phyloP scores from a whole-genome alignment of 2,888 invertebrate species.

The Eubasilissa splendida region DNA sequence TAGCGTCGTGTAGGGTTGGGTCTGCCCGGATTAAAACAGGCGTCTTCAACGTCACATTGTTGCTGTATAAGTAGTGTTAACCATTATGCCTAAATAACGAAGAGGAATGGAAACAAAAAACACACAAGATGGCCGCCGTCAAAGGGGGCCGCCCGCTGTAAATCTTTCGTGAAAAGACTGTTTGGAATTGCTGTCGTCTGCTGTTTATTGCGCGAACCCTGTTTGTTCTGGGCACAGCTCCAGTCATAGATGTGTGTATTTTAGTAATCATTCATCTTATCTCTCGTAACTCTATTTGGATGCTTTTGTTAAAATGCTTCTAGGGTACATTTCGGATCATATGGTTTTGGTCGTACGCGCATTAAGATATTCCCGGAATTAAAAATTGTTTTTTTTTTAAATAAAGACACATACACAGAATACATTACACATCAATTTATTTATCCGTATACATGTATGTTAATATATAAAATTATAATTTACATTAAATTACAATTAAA shows the following conservation, averaged over 20 bases:
- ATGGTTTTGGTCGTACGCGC: constrained; percentile 10
- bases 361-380: no score
- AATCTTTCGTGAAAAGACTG: constrained; percentile 53
- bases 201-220: constrained; percentile 49
- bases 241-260: constrained; percentile 4
- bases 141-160: constrained; percentile 47
- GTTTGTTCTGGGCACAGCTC: constrained; percentile 19
- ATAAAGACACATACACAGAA: no score
- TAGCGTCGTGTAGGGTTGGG: constrained; percentile 23
- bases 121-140: constrained; percentile 43
- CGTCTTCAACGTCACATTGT: constrained; percentile 48
- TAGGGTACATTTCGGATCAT: neutral
- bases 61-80: constrained; percentile 42
- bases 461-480: no score
- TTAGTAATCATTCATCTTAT: constrained; percentile 22
- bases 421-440: no score
- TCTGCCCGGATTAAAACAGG: constrained; percentile 33
- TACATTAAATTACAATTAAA: no score
- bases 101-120: constrained; percentile 48
- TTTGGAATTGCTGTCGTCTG: constrained; percentile 53
- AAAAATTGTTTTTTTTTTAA: no score
- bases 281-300: constrained; percentile 30
- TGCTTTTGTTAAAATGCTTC: constrained; percentile 10
- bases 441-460: no score
- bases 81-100: constrained; percentile 45